Conservation (phyloP, 2,888 invertebrate genomes). For the Biston stratarius region DNA sequence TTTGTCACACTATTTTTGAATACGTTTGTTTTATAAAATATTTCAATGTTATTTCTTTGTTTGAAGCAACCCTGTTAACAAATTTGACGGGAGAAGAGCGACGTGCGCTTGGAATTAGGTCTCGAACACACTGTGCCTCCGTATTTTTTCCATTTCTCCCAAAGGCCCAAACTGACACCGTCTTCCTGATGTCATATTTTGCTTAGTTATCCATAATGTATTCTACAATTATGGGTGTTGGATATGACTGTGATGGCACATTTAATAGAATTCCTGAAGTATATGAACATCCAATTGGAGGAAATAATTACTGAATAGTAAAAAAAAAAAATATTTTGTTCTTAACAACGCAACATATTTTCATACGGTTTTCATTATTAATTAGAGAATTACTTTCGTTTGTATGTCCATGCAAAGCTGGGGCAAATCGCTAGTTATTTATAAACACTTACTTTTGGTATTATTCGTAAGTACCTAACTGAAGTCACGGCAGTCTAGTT, state of each 20-base stretch:
- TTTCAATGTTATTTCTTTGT: not conserved
- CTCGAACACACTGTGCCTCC: slow-evolving; percentile 58
- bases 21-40: not conserved
- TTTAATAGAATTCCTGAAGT: slow-evolving; percentile 9
- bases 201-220: slow-evolving; percentile 52
- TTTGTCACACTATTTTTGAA: no score
- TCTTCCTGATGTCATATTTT: slow-evolving; percentile 8
- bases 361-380: no score
- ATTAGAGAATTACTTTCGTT: no score
- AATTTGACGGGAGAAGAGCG: slow-evolving; percentile 74
- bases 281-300: not conserved
- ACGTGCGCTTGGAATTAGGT: slow-evolving; percentile 76
- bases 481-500: no score
- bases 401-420: no score
- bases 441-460: no score
- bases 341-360: no score
- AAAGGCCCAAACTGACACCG: slow-evolving; percentile 14
- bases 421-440: no score
- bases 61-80: slow-evolving; percentile 66
- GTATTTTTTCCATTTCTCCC: slow-evolving; percentile 60
- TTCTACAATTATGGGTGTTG: slow-evolving; percentile 65
- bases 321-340: not conserved
- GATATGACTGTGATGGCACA: slow-evolving; percentile 46
- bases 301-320: not conserved
- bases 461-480: no score